These are phyloP conservation scores for Epirrhoe alternata DNA, from an alignment of 2,888 invertebrate species.

Conservation along the genomic window DNA sequence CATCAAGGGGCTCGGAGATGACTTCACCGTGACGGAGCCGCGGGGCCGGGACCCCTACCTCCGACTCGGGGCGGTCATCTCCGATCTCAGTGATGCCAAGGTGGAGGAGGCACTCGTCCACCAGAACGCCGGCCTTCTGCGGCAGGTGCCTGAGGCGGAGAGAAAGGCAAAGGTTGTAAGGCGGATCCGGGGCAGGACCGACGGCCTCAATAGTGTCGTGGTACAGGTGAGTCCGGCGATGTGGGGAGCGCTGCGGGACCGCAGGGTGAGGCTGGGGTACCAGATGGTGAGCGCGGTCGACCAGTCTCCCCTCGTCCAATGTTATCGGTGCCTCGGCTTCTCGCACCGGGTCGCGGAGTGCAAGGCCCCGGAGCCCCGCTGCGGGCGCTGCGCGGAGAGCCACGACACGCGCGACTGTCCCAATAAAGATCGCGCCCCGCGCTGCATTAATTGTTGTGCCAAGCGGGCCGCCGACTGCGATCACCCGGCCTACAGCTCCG, in stretches of 20 bases:
- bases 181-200: neutral
- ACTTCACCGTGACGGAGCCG: neutral
- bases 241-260: conserved; percentile 1
- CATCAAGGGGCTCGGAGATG: neutral
- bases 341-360: conserved; percentile 14
- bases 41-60: neutral
- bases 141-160: neutral
- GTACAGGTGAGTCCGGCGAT: conserved; percentile 4
- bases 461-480: neutral
- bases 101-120: conserved; percentile 2
- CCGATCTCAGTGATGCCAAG: neutral
- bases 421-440: neutral
- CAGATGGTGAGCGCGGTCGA: conserved; percentile 12
- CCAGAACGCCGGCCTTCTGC: neutral
- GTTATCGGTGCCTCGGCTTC: conserved; percentile 21
- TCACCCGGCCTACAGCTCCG: conserved; percentile 7
- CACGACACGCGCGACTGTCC: conserved; percentile 23
- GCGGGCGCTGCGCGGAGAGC: conserved; percentile 11
- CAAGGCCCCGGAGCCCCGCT: neutral
- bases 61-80: neutral
- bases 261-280: conserved; percentile 15
- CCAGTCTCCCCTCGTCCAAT: conserved; percentile 16
- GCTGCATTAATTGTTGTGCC: conserved; percentile 5
- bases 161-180: neutral
- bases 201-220: neutral